phyloP scores from a whole-genome alignment of 2,113 vertebrate species.

The Martes martes region DNA sequence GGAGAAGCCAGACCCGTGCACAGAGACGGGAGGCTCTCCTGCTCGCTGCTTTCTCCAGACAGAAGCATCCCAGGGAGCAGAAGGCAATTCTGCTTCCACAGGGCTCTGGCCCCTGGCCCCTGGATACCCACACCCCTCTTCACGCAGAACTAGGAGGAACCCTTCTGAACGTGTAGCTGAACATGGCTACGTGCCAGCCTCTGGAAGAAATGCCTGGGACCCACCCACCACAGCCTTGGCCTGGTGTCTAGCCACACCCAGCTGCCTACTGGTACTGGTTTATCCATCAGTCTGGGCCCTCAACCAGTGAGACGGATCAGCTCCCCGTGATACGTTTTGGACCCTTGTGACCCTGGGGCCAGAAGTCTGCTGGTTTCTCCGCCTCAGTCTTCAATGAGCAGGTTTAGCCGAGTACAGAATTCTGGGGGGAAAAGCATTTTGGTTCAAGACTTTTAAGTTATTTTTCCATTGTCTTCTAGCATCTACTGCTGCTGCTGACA shows the following conservation, averaged over 20 bases:
- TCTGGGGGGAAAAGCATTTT: background rate
- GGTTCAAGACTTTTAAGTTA: background rate
- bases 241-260: background rate
- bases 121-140: background rate
- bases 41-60: background rate
- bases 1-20: too few relatives aligned
- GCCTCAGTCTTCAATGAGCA: background rate
- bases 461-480: background rate
- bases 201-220: background rate
- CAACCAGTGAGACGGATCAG: background rate
- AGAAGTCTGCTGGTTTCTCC: background rate
- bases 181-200: background rate
- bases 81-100: background rate
- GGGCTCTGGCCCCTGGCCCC: background rate
- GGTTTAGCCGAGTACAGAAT: background rate
- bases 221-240: background rate
- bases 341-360: background rate
- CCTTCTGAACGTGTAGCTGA: background rate
- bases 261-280: background rate
- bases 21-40: background rate
- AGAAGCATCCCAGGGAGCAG: background rate
- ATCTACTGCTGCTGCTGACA: background rate
- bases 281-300: background rate
- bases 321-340: background rate
- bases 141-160: background rate